phyloP scores from a whole-genome alignment of 2,797 vertebrate genomes.

The Periparus ater region DNA sequence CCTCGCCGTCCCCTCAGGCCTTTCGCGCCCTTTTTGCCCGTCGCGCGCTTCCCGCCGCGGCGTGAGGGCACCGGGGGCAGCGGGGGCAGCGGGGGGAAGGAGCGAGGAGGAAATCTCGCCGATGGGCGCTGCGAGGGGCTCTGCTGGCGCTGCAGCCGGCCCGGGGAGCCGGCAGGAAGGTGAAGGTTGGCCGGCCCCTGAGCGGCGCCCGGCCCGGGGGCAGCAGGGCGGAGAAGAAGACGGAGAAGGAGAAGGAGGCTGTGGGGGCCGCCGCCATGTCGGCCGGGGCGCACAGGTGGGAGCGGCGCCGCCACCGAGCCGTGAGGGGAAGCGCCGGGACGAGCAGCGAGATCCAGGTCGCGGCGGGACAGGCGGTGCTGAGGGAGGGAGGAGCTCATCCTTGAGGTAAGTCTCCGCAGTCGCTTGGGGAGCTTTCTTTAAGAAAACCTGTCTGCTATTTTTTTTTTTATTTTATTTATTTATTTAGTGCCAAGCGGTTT shows the following conservation, averaged over 20 bases:
- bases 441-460: fast-evolving
- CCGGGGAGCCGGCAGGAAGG: too few relatives aligned
- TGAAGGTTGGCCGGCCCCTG: too few relatives aligned
- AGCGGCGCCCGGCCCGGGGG: too few relatives aligned
- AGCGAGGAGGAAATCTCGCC: too few relatives aligned
- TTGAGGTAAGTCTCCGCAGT: background rate
- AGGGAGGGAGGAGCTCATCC: background rate
- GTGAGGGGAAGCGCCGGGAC: background rate
- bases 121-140: too few relatives aligned
- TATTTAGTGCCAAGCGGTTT: background rate
- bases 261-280: too few relatives aligned
- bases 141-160: too few relatives aligned
- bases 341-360: background rate
- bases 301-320: too few relatives aligned
- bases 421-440: background rate
- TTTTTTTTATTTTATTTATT: background rate
- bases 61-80: background rate
- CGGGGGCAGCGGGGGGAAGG: too few relatives aligned
- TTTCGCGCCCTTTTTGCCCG: background rate
- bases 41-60: background rate
- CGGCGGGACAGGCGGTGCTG: background rate
- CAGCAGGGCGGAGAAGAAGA: too few relatives aligned
- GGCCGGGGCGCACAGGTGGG: too few relatives aligned
- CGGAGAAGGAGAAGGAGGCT: too few relatives aligned
- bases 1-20: background rate